Evolutionary conservation across 2,888 invertebrate species (phyloP).

Genomic region (Lithosia quadra): DNA sequence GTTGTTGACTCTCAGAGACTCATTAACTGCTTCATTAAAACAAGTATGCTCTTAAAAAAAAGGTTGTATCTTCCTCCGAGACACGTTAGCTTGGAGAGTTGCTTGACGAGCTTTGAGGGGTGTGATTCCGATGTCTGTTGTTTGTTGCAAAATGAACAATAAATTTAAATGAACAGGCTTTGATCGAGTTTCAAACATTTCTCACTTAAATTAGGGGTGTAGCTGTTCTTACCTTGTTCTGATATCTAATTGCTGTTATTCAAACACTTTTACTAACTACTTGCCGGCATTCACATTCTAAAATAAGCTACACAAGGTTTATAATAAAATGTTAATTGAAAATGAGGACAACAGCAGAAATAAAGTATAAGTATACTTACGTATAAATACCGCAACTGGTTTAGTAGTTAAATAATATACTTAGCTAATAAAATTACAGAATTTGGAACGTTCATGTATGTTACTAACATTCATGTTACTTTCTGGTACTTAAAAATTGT

Average conservation of each 20-base stretch:
- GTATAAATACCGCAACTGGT: background rate
- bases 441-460: background rate
- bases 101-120: conserved; percentile 27
- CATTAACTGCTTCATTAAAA: conserved; percentile 82
- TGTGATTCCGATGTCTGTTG: background rate
- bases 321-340: background rate
- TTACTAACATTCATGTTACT: no score
- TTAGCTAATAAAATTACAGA: background rate
- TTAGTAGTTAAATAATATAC: background rate
- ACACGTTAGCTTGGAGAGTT: conserved; percentile 30
- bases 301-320: background rate
- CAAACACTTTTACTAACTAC: background rate
- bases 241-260: background rate
- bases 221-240: background rate
- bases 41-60: conserved; percentile 67
- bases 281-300: no score
- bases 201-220: background rate
- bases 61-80: conserved; percentile 53
- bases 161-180: background rate
- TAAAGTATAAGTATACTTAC: background rate
- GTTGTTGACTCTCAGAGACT: conserved; percentile 71
- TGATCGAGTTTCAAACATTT: background rate
- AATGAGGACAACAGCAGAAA: background rate
- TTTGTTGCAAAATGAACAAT: background rate
- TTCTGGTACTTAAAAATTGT: background rate